Percentiles rank a stretch among this genome's conserved stretches.
phyloP scores from a whole-genome alignment of 2,113 vertebrate genomes.

The Gallinago media region DNA sequence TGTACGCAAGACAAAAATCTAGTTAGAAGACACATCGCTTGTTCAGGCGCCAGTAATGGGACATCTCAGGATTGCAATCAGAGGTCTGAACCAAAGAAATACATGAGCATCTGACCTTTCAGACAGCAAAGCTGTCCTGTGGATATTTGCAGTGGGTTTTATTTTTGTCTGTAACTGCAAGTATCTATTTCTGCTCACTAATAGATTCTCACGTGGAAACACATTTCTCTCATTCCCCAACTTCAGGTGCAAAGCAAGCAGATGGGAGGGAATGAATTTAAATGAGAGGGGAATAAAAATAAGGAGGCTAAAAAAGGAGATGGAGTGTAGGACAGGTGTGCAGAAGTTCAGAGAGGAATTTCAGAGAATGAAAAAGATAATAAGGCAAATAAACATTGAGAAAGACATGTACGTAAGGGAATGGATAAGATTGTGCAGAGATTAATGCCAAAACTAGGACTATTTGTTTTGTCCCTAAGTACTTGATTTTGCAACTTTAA shows the following conservation, averaged over 20 bases:
- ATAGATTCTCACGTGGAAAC: not conserved
- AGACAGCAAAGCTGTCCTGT: not conserved
- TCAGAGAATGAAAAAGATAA: not conserved
- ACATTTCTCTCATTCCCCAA: not conserved
- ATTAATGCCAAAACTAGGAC: not conserved
- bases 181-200: not conserved
- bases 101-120: not conserved
- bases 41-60: not conserved
- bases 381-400: not conserved
- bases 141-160: not conserved
- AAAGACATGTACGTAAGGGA: not conserved
- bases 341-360: not conserved
- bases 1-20: not conserved
- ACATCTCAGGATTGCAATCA: not conserved
- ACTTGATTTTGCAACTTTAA: not conserved
- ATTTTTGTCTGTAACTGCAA: not conserved
- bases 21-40: not conserved
- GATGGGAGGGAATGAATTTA: not conserved
- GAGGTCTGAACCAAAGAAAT: not conserved
- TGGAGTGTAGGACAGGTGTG: not conserved
- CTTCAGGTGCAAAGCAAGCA: not conserved
- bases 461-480: not conserved
- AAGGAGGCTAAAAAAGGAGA: not conserved
- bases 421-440: not conserved
- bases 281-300: not conserved